Base-by-base conservation (phyloP, 1,140 invertebrate species). In the Camponotus floridanus region DNA sequence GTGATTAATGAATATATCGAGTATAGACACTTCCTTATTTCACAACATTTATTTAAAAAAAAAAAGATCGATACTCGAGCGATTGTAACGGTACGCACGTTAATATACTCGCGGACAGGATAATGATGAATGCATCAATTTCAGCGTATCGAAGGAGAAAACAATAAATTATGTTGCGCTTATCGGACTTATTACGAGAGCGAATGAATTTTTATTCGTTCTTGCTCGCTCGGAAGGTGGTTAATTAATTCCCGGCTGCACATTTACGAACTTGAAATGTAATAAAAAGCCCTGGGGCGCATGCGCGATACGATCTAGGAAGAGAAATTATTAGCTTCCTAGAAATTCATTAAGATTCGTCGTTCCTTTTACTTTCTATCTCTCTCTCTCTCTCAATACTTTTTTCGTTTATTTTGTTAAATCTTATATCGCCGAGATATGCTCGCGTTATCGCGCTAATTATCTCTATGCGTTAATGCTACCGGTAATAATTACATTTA, bases 301-400 rank as follows among this genome's bases (percentile, higher is more conserved):
- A 18, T 26, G 26, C 26, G 26, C 39, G 68, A 83, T 83, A 61
- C 55, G 79, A 83, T 83, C 79, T 83, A 73, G 57, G 42, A 61
- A 74, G 79, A 83, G 68, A 83, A 83, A 73, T 83, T 83, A 83
- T 83, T 83, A 36, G 39, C 68, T 74, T 74, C 68, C 68, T 74
- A 81, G 79, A 81, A 81, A 81, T 81, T 81, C 55, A 81, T 81
- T 81, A 73, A 57, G 79, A 81, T 73, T 39, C 39, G 13, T 57
- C 21, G 36, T 79, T 68, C 8, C 18, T 81, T 59, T 61, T 73
- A 61, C 31, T 42, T 11, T 48, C 45, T 48, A 3, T 11, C 45
- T 48, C 13, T 48, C 13, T 48, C 45, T 48, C 45, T 51, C 48
- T 21, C 26, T 39, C 18, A 18, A 57, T 4, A 5, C 15, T 59